Conservation (phyloP, 2,113 vertebrate species). For the Pterophyllum scalare region DNA sequence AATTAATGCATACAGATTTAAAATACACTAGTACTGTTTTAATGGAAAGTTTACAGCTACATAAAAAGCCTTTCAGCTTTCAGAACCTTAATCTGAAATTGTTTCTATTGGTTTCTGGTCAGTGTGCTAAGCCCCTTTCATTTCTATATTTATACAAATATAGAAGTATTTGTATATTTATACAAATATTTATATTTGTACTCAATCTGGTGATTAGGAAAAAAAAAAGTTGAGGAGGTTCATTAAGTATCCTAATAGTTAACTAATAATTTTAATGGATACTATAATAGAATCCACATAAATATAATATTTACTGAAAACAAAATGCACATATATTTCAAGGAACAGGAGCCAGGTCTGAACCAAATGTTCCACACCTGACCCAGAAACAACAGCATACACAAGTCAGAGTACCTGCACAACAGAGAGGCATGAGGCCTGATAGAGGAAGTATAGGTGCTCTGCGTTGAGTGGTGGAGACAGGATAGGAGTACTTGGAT, state of each 20-base stretch:
- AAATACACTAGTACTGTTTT: neutral
- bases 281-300: neutral
- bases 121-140: neutral
- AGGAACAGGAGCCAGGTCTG: neutral
- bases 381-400: constrained; percentile 25
- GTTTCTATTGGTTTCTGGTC: neutral
- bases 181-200: neutral
- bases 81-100: neutral
- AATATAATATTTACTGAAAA: neutral
- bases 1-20: neutral
- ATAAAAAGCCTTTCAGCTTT: neutral
- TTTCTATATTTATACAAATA: too few relatives aligned
- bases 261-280: neutral
- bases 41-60: neutral
- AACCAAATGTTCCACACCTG: constrained; percentile 27
- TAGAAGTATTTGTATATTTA: too few relatives aligned
- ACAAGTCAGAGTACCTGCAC: constrained; percentile 71
- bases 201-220: neutral
- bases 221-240: too few relatives aligned
- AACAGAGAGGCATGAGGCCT: constrained; percentile 76
- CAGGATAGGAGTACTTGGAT: constrained; percentile 78
- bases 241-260: neutral
- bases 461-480: constrained; percentile 83
- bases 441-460: constrained; percentile 84
- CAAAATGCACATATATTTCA: neutral